These are phyloP conservation scores for Myiotriccus ornatus DNA, from an alignment of 2,797 vertebrate species.

Conservation along the genomic window DNA sequence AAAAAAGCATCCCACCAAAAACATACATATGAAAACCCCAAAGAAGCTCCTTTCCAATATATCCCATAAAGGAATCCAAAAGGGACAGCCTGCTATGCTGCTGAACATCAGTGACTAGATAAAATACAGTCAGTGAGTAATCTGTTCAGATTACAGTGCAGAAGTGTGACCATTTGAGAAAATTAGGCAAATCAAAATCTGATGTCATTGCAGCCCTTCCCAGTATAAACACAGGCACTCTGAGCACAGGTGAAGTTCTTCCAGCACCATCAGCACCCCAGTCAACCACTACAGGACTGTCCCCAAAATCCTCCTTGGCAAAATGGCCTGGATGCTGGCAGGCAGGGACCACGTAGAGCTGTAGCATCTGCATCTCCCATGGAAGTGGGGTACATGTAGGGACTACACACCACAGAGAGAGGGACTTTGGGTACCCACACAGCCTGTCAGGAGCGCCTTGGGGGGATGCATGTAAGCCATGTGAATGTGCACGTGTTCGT, in stretches of 20 bases:
- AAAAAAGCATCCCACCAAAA: not conserved
- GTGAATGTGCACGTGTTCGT: not conserved
- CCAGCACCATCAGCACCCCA: not conserved
- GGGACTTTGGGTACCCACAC: not conserved
- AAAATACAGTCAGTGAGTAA: not conserved
- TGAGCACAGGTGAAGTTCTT: not conserved
- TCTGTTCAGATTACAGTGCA: not conserved
- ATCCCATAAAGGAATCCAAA: not conserved
- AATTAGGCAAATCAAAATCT: not conserved
- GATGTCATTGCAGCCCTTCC: not conserved
- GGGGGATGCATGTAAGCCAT: rapidly evolving
- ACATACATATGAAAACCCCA: not conserved
- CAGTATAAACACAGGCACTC: not conserved
- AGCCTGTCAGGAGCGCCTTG: not conserved
- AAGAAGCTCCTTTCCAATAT: not conserved
- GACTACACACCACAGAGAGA: not conserved
- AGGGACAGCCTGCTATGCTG: not conserved
- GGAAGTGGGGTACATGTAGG: rapidly evolving
- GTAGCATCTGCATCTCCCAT: not conserved
- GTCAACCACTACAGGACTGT: not conserved
- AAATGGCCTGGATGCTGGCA: not conserved
- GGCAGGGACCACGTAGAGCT: rapidly evolving
- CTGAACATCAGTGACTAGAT: not conserved
- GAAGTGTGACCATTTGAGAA: not conserved
- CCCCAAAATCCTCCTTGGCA: not conserved